Evolutionary conservation across 2,888 invertebrate species (phyloP).

Genomic region (Epistrophe grossulariae): DNA sequence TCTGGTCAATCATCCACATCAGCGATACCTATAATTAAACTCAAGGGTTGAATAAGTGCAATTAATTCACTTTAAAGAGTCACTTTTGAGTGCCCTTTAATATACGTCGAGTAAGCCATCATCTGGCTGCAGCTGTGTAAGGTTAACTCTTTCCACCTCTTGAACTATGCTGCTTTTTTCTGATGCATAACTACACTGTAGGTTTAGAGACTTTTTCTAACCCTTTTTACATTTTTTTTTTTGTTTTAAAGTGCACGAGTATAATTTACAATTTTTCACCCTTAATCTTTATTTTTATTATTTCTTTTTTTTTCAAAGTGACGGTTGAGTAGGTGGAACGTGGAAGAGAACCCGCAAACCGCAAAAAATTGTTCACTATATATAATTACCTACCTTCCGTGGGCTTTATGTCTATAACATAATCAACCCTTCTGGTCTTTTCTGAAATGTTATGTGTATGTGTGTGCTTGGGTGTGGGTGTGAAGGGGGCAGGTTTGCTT

Average conservation of each 20-base stretch:
- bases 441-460: not conserved
- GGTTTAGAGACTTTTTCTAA: not conserved
- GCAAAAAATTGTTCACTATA: slow-evolving; percentile 18
- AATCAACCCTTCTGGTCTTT: slow-evolving; percentile 6
- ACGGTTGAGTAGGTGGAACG: slow-evolving; percentile 2
- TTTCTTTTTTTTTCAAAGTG: slow-evolving; percentile 4
- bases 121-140: slow-evolving; percentile 6
- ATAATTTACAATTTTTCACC: slow-evolving; percentile 25
- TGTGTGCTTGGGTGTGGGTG: not conserved
- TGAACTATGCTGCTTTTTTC: slow-evolving; percentile 14
- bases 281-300: slow-evolving; percentile 20
- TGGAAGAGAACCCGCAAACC: slow-evolving; percentile 14
- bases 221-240: not conserved
- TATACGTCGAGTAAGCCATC: not conserved
- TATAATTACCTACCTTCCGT: not conserved
- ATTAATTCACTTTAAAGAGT: slow-evolving; percentile 68
- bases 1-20: slow-evolving; percentile 38
- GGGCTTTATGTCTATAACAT: not conserved
- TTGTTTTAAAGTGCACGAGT: not conserved
- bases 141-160: slow-evolving; percentile 27
- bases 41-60: slow-evolving; percentile 47
- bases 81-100: slow-evolving; percentile 59
- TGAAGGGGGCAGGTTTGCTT: not conserved
- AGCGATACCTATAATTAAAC: slow-evolving; percentile 55
- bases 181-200: slow-evolving; percentile 14